phyloP scores from a whole-genome alignment of 2,113 vertebrate species.

The Poicephalus gulielmi region DNA sequence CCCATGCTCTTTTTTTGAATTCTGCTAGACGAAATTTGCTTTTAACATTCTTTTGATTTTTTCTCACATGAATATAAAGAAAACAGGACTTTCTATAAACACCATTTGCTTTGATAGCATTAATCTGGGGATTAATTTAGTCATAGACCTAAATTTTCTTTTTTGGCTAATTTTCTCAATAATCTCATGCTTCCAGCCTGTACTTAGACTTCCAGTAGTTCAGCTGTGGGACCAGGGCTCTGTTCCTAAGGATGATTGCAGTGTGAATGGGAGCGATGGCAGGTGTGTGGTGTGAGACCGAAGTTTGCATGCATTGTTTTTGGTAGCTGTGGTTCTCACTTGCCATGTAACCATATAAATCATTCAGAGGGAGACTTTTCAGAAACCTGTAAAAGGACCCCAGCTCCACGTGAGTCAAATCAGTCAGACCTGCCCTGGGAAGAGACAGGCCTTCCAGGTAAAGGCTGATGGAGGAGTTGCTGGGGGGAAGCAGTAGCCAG shows the following conservation, averaged over 20 bases:
- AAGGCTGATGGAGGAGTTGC: neutral
- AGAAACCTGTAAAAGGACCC: neutral
- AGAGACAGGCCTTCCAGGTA: neutral
- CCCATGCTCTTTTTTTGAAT: slow-evolving; percentile 51
- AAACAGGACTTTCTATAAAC: slow-evolving; percentile 54
- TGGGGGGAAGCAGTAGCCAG: neutral
- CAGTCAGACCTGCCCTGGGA: neutral
- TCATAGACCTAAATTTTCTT: slow-evolving; percentile 56
- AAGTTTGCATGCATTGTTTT: neutral
- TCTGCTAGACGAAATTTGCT: slow-evolving; percentile 51
- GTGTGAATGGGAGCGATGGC: rapidly evolving
- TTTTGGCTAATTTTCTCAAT: slow-evolving; percentile 16
- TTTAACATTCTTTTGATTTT: slow-evolving; percentile 50
- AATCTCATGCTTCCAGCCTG: slow-evolving; percentile 15
- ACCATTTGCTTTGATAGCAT: slow-evolving; percentile 32
- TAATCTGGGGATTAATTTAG: slow-evolving; percentile 58
- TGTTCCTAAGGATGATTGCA: neutral
- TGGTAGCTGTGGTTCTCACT: neutral
- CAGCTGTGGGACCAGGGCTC: neutral
- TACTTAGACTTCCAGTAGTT: neutral
- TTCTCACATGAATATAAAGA: slow-evolving; percentile 6
- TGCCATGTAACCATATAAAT: rapidly evolving
- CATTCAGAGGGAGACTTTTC: neutral
- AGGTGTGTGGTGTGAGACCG: neutral
- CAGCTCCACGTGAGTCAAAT: neutral